Percentiles rank a stretch among this genome's conserved stretches.
Evolutionary conservation across 2,113 vertebrate genomes (phyloP).

Genomic region (Chamaea fasciata): DNA sequence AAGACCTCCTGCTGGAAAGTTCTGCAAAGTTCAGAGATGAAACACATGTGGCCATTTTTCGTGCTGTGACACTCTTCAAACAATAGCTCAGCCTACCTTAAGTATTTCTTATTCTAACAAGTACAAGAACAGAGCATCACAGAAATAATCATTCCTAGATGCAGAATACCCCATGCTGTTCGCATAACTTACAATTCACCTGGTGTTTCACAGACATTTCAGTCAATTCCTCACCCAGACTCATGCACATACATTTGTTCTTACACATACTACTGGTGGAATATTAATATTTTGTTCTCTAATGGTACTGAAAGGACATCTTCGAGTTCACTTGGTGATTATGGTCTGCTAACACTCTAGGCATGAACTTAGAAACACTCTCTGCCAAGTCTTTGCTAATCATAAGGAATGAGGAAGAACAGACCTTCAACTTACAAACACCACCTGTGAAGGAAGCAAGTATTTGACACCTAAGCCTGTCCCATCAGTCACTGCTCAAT

Average conservation of each 20-base stretch:
- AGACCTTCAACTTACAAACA: neutral
- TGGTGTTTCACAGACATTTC: neutral
- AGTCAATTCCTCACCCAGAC: neutral
- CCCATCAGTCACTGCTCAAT: neutral
- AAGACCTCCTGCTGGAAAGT: neutral
- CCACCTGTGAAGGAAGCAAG: neutral
- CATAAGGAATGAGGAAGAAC: neutral
- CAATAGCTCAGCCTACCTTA: neutral
- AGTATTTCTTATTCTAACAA: neutral
- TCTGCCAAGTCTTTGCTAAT: neutral
- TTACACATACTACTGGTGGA: neutral
- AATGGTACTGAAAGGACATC: neutral
- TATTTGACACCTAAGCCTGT: neutral
- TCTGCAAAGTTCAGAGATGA: neutral
- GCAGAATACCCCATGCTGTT: neutral
- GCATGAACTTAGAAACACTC: neutral
- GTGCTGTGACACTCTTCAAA: neutral
- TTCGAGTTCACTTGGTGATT: neutral
- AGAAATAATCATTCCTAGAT: neutral
- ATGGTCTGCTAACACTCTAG: neutral
- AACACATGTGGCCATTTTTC: accelerated
- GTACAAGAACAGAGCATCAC: neutral
- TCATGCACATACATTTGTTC: accelerated
- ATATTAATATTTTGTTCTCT: neutral
- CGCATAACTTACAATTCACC: accelerated